Conservation (phyloP, 2,888 invertebrate genomes). For the Acrobasis suavella region DNA sequence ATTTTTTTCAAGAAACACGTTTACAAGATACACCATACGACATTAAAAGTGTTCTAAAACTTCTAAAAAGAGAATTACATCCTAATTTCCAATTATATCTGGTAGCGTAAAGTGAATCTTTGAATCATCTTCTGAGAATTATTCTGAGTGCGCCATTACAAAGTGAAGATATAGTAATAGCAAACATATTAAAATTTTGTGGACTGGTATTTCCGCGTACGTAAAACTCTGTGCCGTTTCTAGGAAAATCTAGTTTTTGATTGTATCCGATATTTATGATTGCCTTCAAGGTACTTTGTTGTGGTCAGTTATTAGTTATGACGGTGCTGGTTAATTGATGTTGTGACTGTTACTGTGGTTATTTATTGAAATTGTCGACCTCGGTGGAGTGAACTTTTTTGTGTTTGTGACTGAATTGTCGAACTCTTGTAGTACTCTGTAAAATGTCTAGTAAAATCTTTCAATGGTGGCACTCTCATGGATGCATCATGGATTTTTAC, state of each 20-base stretch:
- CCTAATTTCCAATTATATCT: background rate
- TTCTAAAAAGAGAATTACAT: background rate
- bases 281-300: background rate
- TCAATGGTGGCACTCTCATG: no score
- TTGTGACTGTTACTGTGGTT: constrained; percentile 3
- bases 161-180: background rate
- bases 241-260: background rate
- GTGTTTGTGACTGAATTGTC: no score
- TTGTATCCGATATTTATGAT: background rate
- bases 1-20: background rate
- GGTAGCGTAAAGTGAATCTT: background rate
- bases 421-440: no score
- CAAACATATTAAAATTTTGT: background rate
- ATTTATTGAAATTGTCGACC: background rate
- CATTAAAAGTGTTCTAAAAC: background rate
- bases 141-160: background rate
- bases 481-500: no score
- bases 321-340: background rate
- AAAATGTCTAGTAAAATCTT: no score
- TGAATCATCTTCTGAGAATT: background rate
- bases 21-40: background rate
- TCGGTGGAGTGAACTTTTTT: no score
- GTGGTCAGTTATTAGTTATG: constrained; percentile 6
- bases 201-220: background rate
- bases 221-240: background rate